Evolutionary conservation across 2,888 invertebrate genomes (phyloP), one percentile per base, ranked within the genome.

Genomic region (Gastracanthus pulcherrimus): DNA sequence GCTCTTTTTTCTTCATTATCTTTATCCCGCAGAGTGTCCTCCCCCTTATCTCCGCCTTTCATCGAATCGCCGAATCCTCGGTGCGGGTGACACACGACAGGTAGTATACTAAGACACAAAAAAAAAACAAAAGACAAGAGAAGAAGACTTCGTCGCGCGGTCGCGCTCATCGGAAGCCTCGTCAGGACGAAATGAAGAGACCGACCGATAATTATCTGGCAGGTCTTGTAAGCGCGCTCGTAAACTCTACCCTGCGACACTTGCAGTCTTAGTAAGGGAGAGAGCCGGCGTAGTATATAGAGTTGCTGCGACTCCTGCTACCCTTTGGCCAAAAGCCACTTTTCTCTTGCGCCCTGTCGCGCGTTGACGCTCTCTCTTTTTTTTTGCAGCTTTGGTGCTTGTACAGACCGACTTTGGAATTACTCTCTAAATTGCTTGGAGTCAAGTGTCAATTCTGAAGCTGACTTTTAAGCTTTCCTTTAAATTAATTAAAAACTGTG

Each of bases 151-250:
- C 45, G 19, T 38, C 36, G 34, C n/a, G n/a, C n/a, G n/a, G n/a
- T n/a, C n/a, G n/a, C n/a, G 36, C 64, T 45, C 60, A 45, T 38
- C 51, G 31, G 58, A 64, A 64, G 51, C 67, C 67, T 45, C 58
- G 66, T 82, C 75, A 70, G 79, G 71, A 66, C 72, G 74, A 76
- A 84, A 80, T 79, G 75, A 76, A 82, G 66, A 79, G 72, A 74
- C 38, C 38, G 55, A 23, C 60, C 45, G 82, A 84, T 85, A 83
- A 84, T 85, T 84, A 84, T 84, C 84, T 83, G 67, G 76, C 78
- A 13, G 55, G 72, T 45, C 80, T 82, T 84, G 81, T 82, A 83
- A 82, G 80, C 66, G 51, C 64, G 78, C 72, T 83, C 84, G 83
- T 85, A 84, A 84, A 85, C 19, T 76, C 72, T 5, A 11, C 26